phyloP scores from a whole-genome alignment of 92 coral and sea anemone species.

The Porites divaricata region DNA sequence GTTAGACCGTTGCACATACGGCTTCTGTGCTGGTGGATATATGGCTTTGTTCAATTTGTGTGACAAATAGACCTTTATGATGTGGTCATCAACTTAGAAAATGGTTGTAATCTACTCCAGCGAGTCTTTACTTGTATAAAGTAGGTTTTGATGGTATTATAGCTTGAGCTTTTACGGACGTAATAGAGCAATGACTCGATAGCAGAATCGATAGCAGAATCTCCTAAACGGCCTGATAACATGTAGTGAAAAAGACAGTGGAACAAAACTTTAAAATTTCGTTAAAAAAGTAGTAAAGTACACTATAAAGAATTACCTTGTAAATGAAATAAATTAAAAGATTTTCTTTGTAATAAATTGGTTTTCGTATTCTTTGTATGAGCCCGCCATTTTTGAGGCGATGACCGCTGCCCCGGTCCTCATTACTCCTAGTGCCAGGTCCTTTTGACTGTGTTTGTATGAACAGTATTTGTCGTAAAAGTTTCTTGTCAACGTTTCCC shows the following conservation, averaged over 20 bases:
- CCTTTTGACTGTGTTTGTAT: slow-evolving; percentile 8
- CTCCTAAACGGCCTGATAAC: too few species aligned
- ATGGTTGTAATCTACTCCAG: too few species aligned
- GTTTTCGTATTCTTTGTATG: slow-evolving; percentile 6
- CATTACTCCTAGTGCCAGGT: slow-evolving; percentile 17
- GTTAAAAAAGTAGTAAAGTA: too few species aligned
- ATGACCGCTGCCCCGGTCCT: slow-evolving; percentile 15
- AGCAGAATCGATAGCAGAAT: too few species aligned
- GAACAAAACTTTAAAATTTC: too few species aligned
- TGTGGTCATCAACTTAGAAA: too few species aligned
- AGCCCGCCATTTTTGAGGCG: background rate
- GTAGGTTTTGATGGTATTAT: too few species aligned
- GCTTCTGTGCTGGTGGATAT: slow-evolving; percentile 43
- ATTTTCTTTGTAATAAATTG: slow-evolving; percentile 20
- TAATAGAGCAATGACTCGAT: too few species aligned
- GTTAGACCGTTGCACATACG: slow-evolving; percentile 22
- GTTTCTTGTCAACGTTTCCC: slow-evolving; percentile 37
- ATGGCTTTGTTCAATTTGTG: slow-evolving; percentile 28
- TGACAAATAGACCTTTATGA: too few species aligned
- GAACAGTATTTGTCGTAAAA: slow-evolving; percentile 56
- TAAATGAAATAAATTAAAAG: background rate
- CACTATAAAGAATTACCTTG: background rate
- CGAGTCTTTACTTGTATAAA: too few species aligned
- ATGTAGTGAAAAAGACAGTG: too few species aligned
- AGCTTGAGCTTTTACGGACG: too few species aligned